A percentile compares a stretch with the other conserved stretches of the same genome.
phyloP scores from a whole-genome alignment of 2,113 vertebrate species.

The Eubucco bourcierii region DNA sequence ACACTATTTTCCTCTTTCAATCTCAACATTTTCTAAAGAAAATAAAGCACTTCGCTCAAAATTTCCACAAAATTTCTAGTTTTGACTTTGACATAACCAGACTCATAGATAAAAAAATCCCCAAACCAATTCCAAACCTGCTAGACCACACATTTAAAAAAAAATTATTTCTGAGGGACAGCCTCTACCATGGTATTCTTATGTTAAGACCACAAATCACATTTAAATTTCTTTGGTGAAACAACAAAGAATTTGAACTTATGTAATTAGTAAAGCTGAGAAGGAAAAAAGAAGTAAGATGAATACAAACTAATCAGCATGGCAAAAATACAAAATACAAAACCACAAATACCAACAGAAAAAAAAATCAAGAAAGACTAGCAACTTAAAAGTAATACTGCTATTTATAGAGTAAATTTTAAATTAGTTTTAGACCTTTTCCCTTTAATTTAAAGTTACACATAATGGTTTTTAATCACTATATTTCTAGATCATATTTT shows the following conservation, averaged over 20 bases:
- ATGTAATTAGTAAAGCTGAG: neutral
- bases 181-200: neutral
- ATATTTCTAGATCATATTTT: neutral
- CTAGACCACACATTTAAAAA: accelerated
- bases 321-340: constrained; percentile 8
- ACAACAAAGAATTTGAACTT: neutral
- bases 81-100: neutral
- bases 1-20: neutral
- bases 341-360: neutral
- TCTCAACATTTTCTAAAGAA: neutral
- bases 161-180: neutral
- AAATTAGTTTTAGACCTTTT: neutral
- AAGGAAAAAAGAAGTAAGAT: neutral
- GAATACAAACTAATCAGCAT: neutral
- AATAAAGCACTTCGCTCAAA: neutral
- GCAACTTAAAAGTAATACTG: neutral
- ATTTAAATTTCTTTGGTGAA: neutral
- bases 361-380: neutral
- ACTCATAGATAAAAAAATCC: neutral
- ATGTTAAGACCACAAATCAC: neutral
- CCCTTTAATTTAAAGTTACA: neutral
- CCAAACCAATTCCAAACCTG: neutral
- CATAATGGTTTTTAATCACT: neutral
- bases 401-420: neutral
- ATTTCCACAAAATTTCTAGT: neutral